Evolutionary conservation across 1,140 invertebrate genomes (phyloP), one percentile per base, ranked within the genome.

Genomic region (Panagrolaimus sp.): DNA sequence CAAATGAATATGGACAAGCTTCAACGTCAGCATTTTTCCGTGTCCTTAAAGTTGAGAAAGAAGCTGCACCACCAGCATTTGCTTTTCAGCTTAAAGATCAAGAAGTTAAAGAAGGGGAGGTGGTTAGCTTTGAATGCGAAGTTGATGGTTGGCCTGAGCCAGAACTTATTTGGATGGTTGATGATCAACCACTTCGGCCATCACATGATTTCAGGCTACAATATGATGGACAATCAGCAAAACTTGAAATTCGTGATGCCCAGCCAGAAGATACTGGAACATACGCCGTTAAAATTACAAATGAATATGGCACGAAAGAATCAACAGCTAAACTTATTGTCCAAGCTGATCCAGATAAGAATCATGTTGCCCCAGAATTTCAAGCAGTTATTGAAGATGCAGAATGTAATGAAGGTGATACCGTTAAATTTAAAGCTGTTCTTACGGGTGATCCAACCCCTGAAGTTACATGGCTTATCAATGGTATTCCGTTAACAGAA

Each of bases 391-490:
- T 80, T 43, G 80, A 82, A 72, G 79, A 83, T 64, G 73, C 76
- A 20, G 81, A 83, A 42, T 82, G 81, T 65, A 68, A 83, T 47
- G 80, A 82, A 73, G 81, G 81, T 8, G 81, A 83, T 31, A 80
- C 78, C 14, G 81, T 82, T 0, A 68, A 74, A 53, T 82, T 82
- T 74, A 82, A 82, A 66, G 74, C 80, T 20, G 80, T 82, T 14
- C 44, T 95, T 4, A 88, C 87, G 31, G 94, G 93, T 9, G 87
- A 93, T 45, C 94, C 94, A 0, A 85, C 87, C 65, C 93, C 94
- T 0, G 90, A 92, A 8, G 73, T 82, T 43, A 74, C 75, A 9
- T 82, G 80, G 80, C 76, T 70, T 68, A 70, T 82, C 62, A 82
- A 82, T 63, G 80, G 80, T 44, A 86, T 87, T 53, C 87, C 0